phyloP scores from a whole-genome alignment of 2,888 invertebrate species.

The Oscheius sp. region DNA sequence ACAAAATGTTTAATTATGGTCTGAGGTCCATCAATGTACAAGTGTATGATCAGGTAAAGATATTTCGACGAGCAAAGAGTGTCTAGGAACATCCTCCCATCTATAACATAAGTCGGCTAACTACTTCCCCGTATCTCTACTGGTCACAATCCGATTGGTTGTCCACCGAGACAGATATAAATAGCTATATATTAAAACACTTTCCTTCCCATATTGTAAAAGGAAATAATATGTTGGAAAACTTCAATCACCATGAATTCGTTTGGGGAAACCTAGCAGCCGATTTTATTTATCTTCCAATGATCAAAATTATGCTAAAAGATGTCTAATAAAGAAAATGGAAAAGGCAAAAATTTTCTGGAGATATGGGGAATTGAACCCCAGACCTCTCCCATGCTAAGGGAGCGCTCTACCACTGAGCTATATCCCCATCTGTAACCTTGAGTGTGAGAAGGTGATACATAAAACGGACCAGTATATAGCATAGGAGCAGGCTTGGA shows the following conservation, averaged over 20 bases:
- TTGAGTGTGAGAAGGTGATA: too few species aligned
- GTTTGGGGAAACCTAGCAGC: constrained; percentile 56
- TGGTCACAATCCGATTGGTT: constrained; percentile 57
- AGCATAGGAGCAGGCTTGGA: too few species aligned
- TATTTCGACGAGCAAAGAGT: not conserved
- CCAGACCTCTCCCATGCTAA: constrained; percentile 65
- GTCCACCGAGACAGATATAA: constrained; percentile 48
- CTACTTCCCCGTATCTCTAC: constrained; percentile 47
- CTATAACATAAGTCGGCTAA: constrained; percentile 49
- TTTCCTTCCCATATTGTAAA: not conserved
- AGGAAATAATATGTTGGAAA: constrained; percentile 12
- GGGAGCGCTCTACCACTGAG: constrained; percentile 66
- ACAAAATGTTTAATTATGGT: constrained; percentile 31
- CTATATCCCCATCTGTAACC: constrained; percentile 64
- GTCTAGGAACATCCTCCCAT: constrained; percentile 45
- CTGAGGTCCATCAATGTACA: constrained; percentile 20
- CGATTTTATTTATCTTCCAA: constrained; percentile 43
- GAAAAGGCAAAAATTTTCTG: constrained; percentile 36
- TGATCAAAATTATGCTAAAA: constrained; percentile 36
- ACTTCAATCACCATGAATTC: constrained; percentile 58
- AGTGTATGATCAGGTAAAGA: not conserved
- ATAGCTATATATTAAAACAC: not conserved
- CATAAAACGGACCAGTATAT: too few species aligned
- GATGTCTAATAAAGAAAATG: not conserved
- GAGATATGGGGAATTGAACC: constrained; percentile 62